phyloP scores from a whole-genome alignment of 2,113 vertebrate genomes.

The Baryphthengus martii region DNA sequence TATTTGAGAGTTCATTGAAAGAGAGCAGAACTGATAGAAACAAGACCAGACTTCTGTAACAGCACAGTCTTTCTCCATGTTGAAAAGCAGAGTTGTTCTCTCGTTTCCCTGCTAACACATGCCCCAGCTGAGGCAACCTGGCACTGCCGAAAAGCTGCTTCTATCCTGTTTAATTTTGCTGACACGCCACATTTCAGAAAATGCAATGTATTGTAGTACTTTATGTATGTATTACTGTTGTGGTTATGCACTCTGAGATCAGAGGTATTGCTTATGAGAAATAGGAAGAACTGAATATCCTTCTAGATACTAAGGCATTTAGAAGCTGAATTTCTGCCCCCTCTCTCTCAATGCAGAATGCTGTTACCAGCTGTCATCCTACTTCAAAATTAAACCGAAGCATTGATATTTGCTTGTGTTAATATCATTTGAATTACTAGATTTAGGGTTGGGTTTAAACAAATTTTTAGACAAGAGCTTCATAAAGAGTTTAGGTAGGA shows the following conservation, averaged over 20 bases:
- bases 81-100: not conserved
- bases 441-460: not conserved
- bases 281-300: not conserved
- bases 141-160: not conserved
- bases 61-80: not conserved
- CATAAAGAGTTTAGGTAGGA: not conserved
- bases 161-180: not conserved
- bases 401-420: not conserved
- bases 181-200: not conserved
- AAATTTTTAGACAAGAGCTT: not conserved
- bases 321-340: not conserved
- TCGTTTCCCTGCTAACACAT: not conserved
- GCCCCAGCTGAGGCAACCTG: not conserved
- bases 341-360: not conserved
- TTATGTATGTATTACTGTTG: not conserved
- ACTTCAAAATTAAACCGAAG: not conserved
- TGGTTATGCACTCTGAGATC: not conserved
- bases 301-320: not conserved
- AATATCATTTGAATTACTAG: not conserved
- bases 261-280: not conserved
- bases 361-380: not conserved
- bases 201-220: not conserved
- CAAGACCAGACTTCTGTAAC: not conserved
- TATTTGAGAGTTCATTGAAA: not conserved
- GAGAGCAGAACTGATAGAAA: not conserved